Percentiles rank a stretch among this genome's conserved stretches.
phyloP scores from a whole-genome alignment of 2,888 invertebrate genomes.

The Epinotia nisella region DNA sequence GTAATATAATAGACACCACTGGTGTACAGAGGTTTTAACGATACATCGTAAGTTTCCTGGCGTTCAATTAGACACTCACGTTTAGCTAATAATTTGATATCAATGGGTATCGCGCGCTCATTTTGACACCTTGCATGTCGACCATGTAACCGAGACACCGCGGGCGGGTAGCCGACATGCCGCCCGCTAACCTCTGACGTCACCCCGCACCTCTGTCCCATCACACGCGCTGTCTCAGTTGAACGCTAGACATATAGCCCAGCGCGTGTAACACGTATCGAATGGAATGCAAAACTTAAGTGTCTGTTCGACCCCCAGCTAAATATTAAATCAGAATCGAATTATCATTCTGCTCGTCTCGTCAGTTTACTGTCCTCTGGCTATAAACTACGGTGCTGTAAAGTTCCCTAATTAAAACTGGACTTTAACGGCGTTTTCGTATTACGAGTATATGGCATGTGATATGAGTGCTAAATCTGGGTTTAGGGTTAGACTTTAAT shows the following conservation, averaged over 20 bases:
- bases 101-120: too few species aligned
- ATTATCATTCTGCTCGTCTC: conserved; percentile 35
- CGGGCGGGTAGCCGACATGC: too few species aligned
- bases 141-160: too few species aligned
- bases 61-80: too few species aligned
- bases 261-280: background rate
- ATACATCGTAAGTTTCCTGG: background rate
- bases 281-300: background rate
- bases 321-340: conserved; percentile 32
- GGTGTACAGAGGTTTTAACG: background rate
- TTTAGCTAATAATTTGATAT: too few species aligned
- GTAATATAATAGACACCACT: background rate
- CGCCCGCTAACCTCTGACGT: too few species aligned
- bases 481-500: conserved; percentile 5
- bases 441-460: conserved; percentile 10
- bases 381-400: conserved; percentile 37
- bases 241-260: too few species aligned
- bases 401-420: conserved; percentile 40
- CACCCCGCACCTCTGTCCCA: too few species aligned
- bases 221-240: too few species aligned
- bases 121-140: too few species aligned
- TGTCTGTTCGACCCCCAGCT: background rate
- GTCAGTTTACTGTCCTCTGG: conserved; percentile 35
- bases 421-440: conserved; percentile 30
- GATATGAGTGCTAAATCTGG: conserved; percentile 17